Conservation (phyloP, 2,113 vertebrate genomes). For the Grammomys dolichurus region DNA sequence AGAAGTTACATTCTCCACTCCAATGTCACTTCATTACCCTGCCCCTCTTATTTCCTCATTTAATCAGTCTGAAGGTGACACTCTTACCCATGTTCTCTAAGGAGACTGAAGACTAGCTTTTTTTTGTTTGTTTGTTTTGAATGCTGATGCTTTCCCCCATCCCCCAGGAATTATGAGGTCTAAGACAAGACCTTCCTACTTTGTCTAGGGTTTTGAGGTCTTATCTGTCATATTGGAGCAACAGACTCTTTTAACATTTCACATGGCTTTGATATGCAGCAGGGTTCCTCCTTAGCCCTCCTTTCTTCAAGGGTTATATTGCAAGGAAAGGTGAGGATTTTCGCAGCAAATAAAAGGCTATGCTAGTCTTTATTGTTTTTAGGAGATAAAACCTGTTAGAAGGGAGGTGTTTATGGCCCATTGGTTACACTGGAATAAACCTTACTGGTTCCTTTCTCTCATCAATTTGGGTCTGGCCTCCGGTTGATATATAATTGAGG, state of each 20-base stretch:
- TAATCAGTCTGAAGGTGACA: slow-evolving; percentile 32
- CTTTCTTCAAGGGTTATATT: slow-evolving; percentile 91
- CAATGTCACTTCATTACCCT: slow-evolving; percentile 29
- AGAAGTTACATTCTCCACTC: slow-evolving; percentile 18
- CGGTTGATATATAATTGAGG: slow-evolving; percentile 48
- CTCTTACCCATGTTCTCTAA: not conserved
- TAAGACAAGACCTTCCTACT: slow-evolving; percentile 85
- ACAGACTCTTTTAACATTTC: slow-evolving; percentile 91
- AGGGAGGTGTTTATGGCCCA: slow-evolving; percentile 61
- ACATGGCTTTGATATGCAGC: slow-evolving; percentile 95
- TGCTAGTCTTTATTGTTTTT: slow-evolving; percentile 86
- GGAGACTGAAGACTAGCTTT: not conserved
- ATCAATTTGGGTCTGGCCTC: slow-evolving; percentile 39
- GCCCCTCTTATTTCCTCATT: slow-evolving; percentile 55
- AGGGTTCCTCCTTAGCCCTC: slow-evolving; percentile 88
- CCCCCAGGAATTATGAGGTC: slow-evolving; percentile 87
- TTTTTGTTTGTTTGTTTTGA: not conserved
- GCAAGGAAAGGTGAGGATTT: slow-evolving; percentile 91
- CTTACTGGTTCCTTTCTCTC: slow-evolving; percentile 48
- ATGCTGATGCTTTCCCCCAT: not conserved
- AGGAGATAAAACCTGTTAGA: slow-evolving; percentile 72
- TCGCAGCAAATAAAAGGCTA: slow-evolving; percentile 91
- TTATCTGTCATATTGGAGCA: slow-evolving; percentile 93
- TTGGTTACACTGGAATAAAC: slow-evolving; percentile 47
- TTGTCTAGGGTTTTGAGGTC: slow-evolving; percentile 90